Evolutionary conservation across 2,113 vertebrate species (phyloP).

Genomic region (Paramormyrops kingsleyae): DNA sequence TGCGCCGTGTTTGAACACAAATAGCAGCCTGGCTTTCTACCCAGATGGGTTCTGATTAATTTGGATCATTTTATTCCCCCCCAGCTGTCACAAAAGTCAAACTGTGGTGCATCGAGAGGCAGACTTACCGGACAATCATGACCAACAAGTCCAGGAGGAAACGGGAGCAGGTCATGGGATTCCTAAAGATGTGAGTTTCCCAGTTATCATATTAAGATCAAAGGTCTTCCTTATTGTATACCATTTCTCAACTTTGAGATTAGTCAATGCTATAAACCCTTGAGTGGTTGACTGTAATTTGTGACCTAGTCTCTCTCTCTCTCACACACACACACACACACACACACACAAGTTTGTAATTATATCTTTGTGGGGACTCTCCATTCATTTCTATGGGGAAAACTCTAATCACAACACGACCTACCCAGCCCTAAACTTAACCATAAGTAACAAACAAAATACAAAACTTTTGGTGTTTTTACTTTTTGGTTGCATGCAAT

Average conservation of each 20-base stretch:
- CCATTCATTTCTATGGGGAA: too few species aligned
- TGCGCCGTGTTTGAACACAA: background rate
- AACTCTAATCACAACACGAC: too few species aligned
- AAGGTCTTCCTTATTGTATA: background rate
- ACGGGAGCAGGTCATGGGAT: slow-evolving; percentile 60
- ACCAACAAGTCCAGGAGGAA: slow-evolving; percentile 65
- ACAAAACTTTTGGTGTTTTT: too few species aligned
- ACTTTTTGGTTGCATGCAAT: too few species aligned
- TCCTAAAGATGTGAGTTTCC: slow-evolving; percentile 60
- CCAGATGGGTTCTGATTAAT: background rate
- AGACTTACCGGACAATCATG: slow-evolving; percentile 66
- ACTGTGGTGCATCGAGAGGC: slow-evolving; percentile 67
- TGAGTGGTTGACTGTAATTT: background rate
- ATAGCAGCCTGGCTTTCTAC: background rate
- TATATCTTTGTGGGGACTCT: too few species aligned
- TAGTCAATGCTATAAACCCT: background rate
- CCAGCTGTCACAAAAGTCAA: slow-evolving; percentile 55
- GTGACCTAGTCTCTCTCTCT: background rate
- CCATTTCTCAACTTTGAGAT: background rate
- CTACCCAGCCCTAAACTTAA: too few species aligned
- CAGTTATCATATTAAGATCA: background rate
- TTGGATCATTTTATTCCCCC: background rate
- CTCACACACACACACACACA: background rate
- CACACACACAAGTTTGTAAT: background rate
- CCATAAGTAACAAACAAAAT: too few species aligned